Evolutionary conservation across 1,140 invertebrate genomes (phyloP).

Genomic region (Arctopsyche grandis): DNA sequence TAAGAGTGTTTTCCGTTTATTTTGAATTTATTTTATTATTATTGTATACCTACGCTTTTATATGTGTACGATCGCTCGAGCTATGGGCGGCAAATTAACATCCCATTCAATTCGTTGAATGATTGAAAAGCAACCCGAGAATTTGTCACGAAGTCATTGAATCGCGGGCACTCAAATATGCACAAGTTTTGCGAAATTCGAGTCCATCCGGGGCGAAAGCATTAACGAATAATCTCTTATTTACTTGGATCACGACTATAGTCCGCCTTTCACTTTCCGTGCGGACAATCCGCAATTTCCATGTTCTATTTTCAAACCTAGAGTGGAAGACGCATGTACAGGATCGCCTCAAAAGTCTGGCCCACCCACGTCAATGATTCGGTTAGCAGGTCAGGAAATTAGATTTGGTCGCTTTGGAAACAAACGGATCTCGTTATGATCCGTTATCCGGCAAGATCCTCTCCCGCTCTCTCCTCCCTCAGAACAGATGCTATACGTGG

Average conservation of each 20-base stretch:
- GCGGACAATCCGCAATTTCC: no score
- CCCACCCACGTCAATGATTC: constrained; percentile 4
- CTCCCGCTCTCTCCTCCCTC: background rate
- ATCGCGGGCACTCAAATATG: background rate
- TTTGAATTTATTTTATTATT: background rate
- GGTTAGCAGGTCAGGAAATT: constrained; percentile 34
- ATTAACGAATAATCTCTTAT: constrained; percentile 16
- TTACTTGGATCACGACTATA: background rate
- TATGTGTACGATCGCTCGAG: no score
- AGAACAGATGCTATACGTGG: no score
- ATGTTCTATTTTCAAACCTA: no score
- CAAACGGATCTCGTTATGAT: constrained; percentile 31
- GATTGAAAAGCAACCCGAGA: no score
- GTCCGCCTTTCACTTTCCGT: constrained; percentile 2
- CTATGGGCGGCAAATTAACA: no score
- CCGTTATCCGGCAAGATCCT: constrained; percentile 23
- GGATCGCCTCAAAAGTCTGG: no score
- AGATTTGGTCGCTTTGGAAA: constrained; percentile 28
- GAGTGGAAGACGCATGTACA: background rate
- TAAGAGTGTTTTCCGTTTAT: background rate
- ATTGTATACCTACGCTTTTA: no score
- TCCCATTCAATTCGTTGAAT: no score
- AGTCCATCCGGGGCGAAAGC: background rate
- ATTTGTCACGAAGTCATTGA: no score
- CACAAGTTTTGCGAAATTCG: background rate